These are phyloP conservation scores for Plecturocebus donacophilus DNA, from an alignment of 2,113 vertebrate genomes.

Conservation along the genomic window DNA sequence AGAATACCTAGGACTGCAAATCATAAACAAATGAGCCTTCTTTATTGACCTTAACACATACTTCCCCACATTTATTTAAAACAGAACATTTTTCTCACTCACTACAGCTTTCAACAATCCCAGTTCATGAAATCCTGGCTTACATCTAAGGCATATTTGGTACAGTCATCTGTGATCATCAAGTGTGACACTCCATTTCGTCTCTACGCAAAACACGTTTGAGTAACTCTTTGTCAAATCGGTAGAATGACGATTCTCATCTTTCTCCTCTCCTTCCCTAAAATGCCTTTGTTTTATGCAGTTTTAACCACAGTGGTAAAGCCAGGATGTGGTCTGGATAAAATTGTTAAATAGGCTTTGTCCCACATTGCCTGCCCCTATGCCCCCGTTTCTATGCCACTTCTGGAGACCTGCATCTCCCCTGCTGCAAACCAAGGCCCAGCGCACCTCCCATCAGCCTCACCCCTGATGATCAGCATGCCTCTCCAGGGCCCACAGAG, in stretches of 20 bases:
- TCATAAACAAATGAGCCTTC: neutral
- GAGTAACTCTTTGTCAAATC: neutral
- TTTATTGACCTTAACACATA: neutral
- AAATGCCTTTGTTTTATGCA: neutral
- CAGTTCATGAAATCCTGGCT: neutral
- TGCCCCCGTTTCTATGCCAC: rapidly evolving
- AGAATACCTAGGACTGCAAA: neutral
- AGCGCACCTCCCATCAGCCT: neutral
- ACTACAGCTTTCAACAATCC: neutral
- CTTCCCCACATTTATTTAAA: neutral
- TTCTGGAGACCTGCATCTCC: neutral
- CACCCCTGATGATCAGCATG: neutral
- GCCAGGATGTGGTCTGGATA: neutral
- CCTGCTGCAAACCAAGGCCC: neutral
- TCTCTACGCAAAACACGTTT: neutral
- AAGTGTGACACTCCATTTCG: neutral
- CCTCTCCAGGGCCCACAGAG: neutral
- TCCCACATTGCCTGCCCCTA: neutral
- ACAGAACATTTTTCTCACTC: neutral
- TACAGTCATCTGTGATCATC: neutral
- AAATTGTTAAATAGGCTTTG: neutral
- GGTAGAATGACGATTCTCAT: neutral
- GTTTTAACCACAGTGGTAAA: neutral
- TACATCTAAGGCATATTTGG: neutral
- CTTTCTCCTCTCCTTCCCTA: neutral